These are phyloP conservation scores for Nephila pilipes DNA, from an alignment of 1,140 invertebrate genomes.

Conservation along the genomic window DNA sequence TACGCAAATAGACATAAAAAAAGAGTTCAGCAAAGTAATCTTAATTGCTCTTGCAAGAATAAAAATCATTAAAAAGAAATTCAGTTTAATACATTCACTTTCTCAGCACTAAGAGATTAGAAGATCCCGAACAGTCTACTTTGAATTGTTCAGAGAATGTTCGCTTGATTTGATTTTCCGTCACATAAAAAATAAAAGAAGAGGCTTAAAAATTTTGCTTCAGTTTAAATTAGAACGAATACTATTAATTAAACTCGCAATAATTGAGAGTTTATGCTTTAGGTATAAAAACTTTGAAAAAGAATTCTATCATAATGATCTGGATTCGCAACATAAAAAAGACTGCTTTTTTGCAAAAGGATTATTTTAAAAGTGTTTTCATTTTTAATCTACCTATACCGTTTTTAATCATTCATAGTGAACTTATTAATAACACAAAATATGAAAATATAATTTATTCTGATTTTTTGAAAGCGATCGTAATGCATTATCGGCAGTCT, in stretches of 20 bases:
- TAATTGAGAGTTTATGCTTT: constrained; percentile 32
- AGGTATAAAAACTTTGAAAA: not conserved
- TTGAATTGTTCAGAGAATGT: not conserved
- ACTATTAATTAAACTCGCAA: constrained; percentile 31
- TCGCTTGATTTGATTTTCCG: constrained; percentile 10
- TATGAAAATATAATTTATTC: constrained; percentile 43
- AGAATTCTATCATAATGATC: not conserved
- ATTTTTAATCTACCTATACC: constrained; percentile 44
- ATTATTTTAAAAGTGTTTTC: constrained; percentile 26
- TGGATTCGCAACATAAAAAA: not conserved
- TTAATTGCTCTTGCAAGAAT: constrained; percentile 14
- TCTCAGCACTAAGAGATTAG: not conserved
- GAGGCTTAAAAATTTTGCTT: constrained; percentile 1
- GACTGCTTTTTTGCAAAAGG: not conserved
- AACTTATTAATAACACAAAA: constrained; percentile 18
- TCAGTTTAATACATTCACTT: constrained; percentile 9
- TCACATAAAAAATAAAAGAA: not conserved
- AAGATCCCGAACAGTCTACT: not conserved
- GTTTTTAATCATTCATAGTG: not conserved
- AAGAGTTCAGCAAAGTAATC: not conserved
- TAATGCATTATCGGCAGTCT: constrained; percentile 6
- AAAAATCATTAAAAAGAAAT: not conserved
- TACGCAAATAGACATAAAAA: not conserved
- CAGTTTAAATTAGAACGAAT: constrained; percentile 14
- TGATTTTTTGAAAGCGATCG: constrained; percentile 11